Base-by-base conservation (phyloP, 2,888 invertebrate genomes). In the Stenolophus ochropezus region DNA sequence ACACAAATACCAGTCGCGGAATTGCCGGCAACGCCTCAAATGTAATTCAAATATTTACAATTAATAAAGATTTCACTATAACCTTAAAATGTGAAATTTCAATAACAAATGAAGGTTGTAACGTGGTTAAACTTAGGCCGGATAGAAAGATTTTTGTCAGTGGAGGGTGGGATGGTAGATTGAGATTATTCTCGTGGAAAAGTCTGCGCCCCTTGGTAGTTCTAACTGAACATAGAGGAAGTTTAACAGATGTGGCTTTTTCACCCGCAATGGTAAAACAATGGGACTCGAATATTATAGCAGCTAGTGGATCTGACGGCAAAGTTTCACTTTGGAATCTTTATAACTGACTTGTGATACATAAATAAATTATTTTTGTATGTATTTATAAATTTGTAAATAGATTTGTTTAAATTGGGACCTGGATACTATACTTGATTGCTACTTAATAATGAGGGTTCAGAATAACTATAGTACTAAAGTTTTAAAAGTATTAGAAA, bases 321-420 rank as follows among this genome's bases (percentile, higher is more conserved):
- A 92, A 92, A 86, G 93, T 96, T 84, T 94, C 95, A 3, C 91
- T 96, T 80, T 96, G 96, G 96, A 93, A 95, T 90, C 91, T 96
- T 85, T 96, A 95, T 87, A 95, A 95, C 18, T 71, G 69, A 69
- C 18, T 56, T 78, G 61, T 61, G 78, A 65, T 78, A 78, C 14
- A 14, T 77, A 61, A n/a, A 25, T 27, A 33, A 33, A 33, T 33
- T 69, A 69, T 85, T 82, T 8, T 82, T 84, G 21, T 49, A 47
- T 8, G 65, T 83, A 23, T 49, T 47, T 21, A 25, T 49, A 47
- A 49, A 51, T 51, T 75, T 75, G 65, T 42, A 33, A 33, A 69
- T 69, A 69, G 5, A 65, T 33, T 23, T 11, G 2, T 61, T 61
- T 23, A 11, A 61, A 69, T 18, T 33, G 65, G 65, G 65, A 69